phyloP scores from a whole-genome alignment of 2,797 vertebrate species.

The Darevskia nairensis region DNA sequence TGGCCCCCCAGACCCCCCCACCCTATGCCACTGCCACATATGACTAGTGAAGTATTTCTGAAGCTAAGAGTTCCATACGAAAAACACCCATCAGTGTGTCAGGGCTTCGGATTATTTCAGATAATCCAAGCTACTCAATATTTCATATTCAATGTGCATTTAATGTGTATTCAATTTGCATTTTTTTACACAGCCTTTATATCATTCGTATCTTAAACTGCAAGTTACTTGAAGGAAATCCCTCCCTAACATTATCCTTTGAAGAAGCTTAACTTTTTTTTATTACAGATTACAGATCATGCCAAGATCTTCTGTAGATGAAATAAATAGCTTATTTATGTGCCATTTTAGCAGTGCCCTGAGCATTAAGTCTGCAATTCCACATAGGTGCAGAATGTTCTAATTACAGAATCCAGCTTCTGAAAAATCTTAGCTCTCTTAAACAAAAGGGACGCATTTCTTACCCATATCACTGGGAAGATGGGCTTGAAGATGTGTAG shows the following conservation, averaged over 20 bases:
- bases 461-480: background rate
- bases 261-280: background rate
- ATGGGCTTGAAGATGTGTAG: background rate
- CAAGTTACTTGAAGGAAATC: background rate
- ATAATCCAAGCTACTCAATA: background rate
- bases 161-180: background rate
- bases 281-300: background rate
- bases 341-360: background rate
- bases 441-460: background rate
- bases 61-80: slow-evolving; percentile 43
- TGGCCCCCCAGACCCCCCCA: too few species aligned
- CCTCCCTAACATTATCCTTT: background rate
- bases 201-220: background rate
- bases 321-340: background rate
- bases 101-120: background rate
- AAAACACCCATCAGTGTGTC: slow-evolving; percentile 31
- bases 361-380: background rate
- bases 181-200: background rate
- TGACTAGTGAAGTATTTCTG: slow-evolving; percentile 46
- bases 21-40: slow-evolving; percentile 31
- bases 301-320: background rate
- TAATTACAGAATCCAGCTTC: background rate
- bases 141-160: background rate
- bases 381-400: background rate
- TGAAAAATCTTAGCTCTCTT: background rate